Base-by-base conservation (phyloP, 2,797 vertebrate species). In the Gallinago solitaria region DNA sequence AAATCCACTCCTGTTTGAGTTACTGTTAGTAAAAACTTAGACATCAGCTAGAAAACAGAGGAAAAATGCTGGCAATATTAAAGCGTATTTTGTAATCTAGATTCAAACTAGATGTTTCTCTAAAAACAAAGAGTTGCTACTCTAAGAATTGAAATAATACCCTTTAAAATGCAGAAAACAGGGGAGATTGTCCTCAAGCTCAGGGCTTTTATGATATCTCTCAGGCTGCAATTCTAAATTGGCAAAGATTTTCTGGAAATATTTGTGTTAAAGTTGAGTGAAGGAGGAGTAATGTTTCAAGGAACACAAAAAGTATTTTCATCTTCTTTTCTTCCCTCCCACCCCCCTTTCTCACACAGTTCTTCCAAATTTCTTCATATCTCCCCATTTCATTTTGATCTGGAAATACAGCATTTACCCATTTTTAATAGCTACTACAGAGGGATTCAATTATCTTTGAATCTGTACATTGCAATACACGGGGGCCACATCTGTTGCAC, bases 401-500 rank as follows among this genome's bases (percentile, higher is more conserved):
- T 91, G 28, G 67, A 89, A 91, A 89, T 84, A 81, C 9, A 91
- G 43, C 76, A 78, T 81, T 90, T 93, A 86, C 43, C 30, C 39
- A 71, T 67, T 93, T 89, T 86, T 88, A 94, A 91, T 64, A 96
- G 77, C 43, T 82, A 48, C 59, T 74, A 54, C 91, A 94, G 95
- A 86, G 61, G 91, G 87, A 95, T 95, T 96, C 74, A 93, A 95
- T 95, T 96, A 94, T 82, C 70, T 88, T 76, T 63, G 57, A 59
- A 83, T 92, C 59, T 73, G 59, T 74, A 69, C 63, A 67, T 12
- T 59, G 65, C 65, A 95, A 79, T 79, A 88, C 91, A 82, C 67
- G 57, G 59, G 60, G 50, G 77, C 86, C 93, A 93, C 89, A 91
- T 96, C 87, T 97, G 93, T 87, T 91, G 83, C 77, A 92, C 77